A percentile compares a stretch with the other conserved stretches of the same genome.
These are phyloP conservation scores for Anthopleura xanthogrammica DNA, from an alignment of 92 coral and sea anemone genomes.

Conservation along the genomic window DNA sequence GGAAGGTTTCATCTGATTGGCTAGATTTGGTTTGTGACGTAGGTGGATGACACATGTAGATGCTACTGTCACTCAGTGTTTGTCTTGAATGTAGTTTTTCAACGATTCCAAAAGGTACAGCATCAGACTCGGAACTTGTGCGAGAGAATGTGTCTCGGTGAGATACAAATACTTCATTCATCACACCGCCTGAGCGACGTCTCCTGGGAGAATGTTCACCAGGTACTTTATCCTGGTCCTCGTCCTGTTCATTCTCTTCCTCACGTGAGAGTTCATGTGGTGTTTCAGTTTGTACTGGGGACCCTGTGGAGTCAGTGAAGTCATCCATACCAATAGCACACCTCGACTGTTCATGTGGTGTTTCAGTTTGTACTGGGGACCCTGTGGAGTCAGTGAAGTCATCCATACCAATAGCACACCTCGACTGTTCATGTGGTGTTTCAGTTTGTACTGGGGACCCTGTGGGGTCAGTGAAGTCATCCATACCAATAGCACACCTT, in stretches of 20 bases:
- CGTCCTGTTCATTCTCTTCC: background rate
- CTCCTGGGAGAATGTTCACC: background rate
- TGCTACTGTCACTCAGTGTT: constrained; percentile 7
- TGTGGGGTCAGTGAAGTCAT: too few species aligned
- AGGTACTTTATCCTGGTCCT: background rate
- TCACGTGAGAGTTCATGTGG: background rate
- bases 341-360: background rate
- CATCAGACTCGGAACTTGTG: constrained; percentile 27
- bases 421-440: background rate
- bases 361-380: constrained; percentile 20
- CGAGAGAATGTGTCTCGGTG: background rate
- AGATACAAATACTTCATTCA: background rate
- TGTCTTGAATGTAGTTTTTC: background rate
- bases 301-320: background rate
- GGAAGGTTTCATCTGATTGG: constrained; percentile 19
- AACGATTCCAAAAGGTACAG: background rate
- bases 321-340: too few species aligned
- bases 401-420: too few species aligned
- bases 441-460: constrained; percentile 21
- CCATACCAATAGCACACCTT: too few species aligned
- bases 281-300: constrained; percentile 16
- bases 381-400: too few species aligned
- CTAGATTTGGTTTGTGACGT: background rate
- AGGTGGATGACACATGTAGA: background rate
- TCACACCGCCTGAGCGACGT: constrained; percentile 11